phyloP scores from a whole-genome alignment of 2,888 invertebrate species.

The Lottia scabra region DNA sequence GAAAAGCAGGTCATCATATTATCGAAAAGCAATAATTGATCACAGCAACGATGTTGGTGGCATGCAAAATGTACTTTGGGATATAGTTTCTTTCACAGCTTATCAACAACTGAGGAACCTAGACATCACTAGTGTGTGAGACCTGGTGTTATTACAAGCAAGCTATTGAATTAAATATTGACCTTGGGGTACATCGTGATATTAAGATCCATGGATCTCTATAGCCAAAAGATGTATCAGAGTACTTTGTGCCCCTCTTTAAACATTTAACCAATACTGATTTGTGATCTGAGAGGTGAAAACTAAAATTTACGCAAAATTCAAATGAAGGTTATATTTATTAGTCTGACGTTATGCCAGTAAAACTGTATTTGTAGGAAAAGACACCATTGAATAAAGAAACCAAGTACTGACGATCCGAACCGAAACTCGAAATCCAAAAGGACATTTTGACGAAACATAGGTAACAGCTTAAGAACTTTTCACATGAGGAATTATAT shows the following conservation, averaged over 20 bases:
- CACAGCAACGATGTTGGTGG: not conserved
- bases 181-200: not conserved
- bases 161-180: not conserved
- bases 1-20: too few species aligned
- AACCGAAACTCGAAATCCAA: too few species aligned
- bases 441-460: too few species aligned
- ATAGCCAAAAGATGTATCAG: not conserved
- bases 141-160: not conserved
- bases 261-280: not conserved
- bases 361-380: not conserved
- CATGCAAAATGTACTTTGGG: slow-evolving; percentile 18
- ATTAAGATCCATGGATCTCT: not conserved
- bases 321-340: not conserved
- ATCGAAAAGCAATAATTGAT: too few species aligned
- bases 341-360: not conserved
- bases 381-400: not conserved
- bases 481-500: too few species aligned
- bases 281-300: not conserved
- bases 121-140: slow-evolving; percentile 8
- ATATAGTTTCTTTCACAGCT: slow-evolving; percentile 17
- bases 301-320: not conserved
- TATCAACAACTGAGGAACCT: slow-evolving; percentile 14
- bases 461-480: too few species aligned
- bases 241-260: not conserved
- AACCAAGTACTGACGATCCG: too few species aligned